Percentiles rank a stretch among this genome's conserved stretches.
Conservation (phyloP, 2,888 invertebrate species). For the Emmelina monodactyla region DNA sequence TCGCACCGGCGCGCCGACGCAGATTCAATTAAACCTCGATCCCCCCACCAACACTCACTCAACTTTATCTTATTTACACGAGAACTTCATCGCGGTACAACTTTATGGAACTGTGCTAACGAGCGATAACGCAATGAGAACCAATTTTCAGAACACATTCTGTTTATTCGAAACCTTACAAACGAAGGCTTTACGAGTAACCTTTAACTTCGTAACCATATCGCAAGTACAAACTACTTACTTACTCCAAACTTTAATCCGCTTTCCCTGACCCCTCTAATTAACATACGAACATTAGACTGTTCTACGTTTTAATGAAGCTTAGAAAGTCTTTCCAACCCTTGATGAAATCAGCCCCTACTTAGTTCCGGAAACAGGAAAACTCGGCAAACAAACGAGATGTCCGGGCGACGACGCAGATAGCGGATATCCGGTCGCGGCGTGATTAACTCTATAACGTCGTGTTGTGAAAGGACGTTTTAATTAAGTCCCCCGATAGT, state of each 20-base stretch:
- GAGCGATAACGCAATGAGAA: conserved; percentile 36
- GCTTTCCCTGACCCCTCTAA: no score
- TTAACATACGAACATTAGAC: no score
- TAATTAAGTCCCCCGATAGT: conserved; percentile 34
- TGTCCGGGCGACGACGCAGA: conserved; percentile 16
- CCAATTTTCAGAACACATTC: conserved; percentile 33
- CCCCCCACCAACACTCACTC: conserved; percentile 23
- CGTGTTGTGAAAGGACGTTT: conserved; percentile 20
- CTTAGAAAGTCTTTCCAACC: no score
- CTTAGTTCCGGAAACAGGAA: no score
- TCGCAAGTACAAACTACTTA: no score
- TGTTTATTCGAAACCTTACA: no score
- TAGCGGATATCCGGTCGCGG: conserved; percentile 1
- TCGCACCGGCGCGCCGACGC: no score
- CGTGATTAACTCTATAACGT: background rate
- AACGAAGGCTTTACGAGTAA: no score
- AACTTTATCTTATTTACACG: conserved; percentile 36
- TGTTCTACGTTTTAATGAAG: no score
- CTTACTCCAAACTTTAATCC: no score
- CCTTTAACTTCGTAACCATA: no score
- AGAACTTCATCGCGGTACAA: conserved; percentile 32
- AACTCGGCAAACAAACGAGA: conserved; percentile 20
- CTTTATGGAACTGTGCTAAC: conserved; percentile 34
- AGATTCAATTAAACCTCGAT: conserved; percentile 27
- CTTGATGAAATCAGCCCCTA: no score